These are phyloP conservation scores for Diacarnus erythraeanus DNA, from an alignment of 37 sponge, comb jelly and placozoan genomes.

Conservation along the genomic window DNA sequence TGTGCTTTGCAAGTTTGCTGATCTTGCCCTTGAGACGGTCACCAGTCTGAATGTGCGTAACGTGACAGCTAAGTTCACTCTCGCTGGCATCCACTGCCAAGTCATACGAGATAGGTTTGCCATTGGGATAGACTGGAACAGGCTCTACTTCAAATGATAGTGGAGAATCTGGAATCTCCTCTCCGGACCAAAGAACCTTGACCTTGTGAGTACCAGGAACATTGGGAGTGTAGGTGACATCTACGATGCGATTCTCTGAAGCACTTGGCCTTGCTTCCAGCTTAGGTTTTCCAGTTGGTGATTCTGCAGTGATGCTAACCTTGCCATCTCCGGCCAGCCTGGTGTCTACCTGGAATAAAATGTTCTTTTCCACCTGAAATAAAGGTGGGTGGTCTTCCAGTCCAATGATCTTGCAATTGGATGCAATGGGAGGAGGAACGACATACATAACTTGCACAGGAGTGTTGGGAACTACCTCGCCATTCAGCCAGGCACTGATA, in stretches of 20 bases:
- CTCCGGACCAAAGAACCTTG: slow-evolving; percentile 48
- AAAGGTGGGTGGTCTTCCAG: slow-evolving; percentile 33
- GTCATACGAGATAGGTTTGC: slow-evolving; percentile 28
- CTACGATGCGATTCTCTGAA: slow-evolving; percentile 22
- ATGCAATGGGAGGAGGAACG: slow-evolving; percentile 22
- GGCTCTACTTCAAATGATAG: slow-evolving; percentile 43
- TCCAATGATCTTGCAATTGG: slow-evolving; percentile 45
- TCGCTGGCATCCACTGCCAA: slow-evolving; percentile 29
- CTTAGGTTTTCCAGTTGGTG: slow-evolving; percentile 25
- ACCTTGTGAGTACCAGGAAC: slow-evolving; percentile 59
- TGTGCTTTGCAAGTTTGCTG: slow-evolving; percentile 32
- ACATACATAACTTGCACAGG: slow-evolving; percentile 49
- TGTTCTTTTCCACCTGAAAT: slow-evolving; percentile 29
- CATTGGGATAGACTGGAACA: slow-evolving; percentile 20
- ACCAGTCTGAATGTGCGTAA: slow-evolving; percentile 32
- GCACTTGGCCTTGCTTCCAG: neutral
- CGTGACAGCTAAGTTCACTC: slow-evolving; percentile 49
- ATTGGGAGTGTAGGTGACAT: slow-evolving; percentile 58
- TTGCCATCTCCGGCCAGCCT: slow-evolving; percentile 74
- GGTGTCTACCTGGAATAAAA: slow-evolving; percentile 51
- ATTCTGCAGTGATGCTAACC: slow-evolving; percentile 15
- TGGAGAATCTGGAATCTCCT: slow-evolving; percentile 61
- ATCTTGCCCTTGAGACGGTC: slow-evolving; percentile 50
- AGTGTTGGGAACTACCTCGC: slow-evolving; percentile 37
- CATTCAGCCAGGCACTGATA: slow-evolving; percentile 31